Conservation (phyloP, 2,113 vertebrate genomes). For the Circaetus gallicus region DNA sequence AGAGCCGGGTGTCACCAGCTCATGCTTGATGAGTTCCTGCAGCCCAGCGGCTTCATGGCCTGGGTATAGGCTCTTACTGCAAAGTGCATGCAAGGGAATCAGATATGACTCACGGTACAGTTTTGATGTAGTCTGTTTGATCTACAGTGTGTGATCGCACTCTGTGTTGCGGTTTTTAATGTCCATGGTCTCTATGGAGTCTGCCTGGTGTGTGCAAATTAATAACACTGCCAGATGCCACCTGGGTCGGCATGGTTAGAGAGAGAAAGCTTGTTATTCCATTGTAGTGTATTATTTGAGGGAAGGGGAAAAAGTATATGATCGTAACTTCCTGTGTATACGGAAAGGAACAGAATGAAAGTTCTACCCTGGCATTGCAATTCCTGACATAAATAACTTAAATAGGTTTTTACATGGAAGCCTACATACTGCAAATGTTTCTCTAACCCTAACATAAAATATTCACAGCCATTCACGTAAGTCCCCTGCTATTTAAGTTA, state of each 20-base stretch:
- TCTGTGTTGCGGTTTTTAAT: neutral
- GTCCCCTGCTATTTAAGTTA: neutral
- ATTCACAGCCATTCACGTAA: neutral
- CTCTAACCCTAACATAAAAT: neutral
- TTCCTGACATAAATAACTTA: neutral
- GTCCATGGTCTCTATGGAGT: neutral
- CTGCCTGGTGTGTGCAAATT: neutral
- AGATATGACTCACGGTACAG: fast-evolving
- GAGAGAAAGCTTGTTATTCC: neutral
- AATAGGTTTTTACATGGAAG: neutral
- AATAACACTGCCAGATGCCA: neutral
- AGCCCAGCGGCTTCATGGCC: neutral
- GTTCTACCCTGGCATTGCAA: neutral
- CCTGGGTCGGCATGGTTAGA: fast-evolving
- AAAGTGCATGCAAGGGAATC: fast-evolving
- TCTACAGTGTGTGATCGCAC: neutral
- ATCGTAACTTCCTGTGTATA: neutral
- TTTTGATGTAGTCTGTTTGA: neutral
- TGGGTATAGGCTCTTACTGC: neutral
- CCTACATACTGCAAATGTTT: neutral
- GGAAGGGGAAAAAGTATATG: neutral
- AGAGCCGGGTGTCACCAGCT: neutral
- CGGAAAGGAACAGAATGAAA: neutral
- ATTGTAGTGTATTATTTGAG: neutral
- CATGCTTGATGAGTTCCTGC: neutral